Evolutionary conservation across 2,113 vertebrate species (phyloP).

Genomic region (Rhineura floridana): DNA sequence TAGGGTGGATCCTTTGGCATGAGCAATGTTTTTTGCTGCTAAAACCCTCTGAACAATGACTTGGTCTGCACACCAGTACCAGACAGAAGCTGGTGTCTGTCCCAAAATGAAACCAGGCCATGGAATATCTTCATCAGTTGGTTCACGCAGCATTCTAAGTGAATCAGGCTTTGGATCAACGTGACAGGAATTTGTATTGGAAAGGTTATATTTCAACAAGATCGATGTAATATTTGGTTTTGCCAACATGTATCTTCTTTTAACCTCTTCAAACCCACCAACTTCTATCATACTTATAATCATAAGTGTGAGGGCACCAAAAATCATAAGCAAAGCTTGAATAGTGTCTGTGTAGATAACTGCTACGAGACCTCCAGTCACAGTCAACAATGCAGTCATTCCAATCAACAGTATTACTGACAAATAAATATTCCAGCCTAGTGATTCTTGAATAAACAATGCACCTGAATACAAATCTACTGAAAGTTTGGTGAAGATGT

Average conservation of each 20-base stretch:
- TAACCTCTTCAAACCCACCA: constrained; percentile 92
- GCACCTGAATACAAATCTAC: constrained; percentile 98
- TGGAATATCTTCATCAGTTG: constrained; percentile 94
- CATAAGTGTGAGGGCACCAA: constrained; percentile 92
- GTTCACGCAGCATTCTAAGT: constrained; percentile 87
- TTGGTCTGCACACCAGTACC: constrained; percentile 99
- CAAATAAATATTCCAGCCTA: constrained; percentile 97
- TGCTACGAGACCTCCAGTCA: constrained; percentile 94
- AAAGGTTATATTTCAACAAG: constrained; percentile 85
- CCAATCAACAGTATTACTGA: constrained; percentile 93
- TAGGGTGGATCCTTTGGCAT: constrained; percentile 94
- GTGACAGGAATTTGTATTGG: constrained; percentile 86
- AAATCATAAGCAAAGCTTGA: constrained; percentile 95
- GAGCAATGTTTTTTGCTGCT: constrained; percentile 93
- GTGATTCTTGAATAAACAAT: constrained; percentile 96
- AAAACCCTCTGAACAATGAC: constrained; percentile 97
- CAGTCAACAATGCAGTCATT: constrained; percentile 93
- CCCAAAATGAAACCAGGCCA: constrained; percentile 97
- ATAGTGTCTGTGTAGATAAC: constrained; percentile 97
- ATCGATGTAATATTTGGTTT: constrained; percentile 91
- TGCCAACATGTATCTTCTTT: constrained; percentile 93
- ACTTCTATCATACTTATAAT: constrained; percentile 88
- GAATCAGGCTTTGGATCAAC: constrained; percentile 89
- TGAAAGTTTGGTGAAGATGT: constrained; percentile 98
- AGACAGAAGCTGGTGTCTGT: constrained; percentile 97